Percentiles rank a stretch among this genome's conserved stretches.
Evolutionary conservation across 2,113 vertebrate genomes (phyloP).

Genomic region (Lichenostomus cassidix): DNA sequence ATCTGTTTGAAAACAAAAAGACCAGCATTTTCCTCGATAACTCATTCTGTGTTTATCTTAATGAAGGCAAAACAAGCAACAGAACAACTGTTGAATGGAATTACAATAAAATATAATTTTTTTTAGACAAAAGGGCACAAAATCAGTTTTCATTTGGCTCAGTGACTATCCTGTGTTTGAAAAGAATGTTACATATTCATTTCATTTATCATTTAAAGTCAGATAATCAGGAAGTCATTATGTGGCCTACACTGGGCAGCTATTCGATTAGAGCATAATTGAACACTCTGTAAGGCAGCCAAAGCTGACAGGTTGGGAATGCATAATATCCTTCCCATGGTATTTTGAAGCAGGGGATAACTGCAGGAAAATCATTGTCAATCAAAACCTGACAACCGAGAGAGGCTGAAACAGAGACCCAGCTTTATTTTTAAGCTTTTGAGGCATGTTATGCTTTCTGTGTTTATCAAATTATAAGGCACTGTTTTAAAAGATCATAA

Average conservation of each 20-base stretch:
- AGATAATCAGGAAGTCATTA: constrained; percentile 99
- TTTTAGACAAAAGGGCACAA: constrained; percentile 70
- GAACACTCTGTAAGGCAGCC: constrained; percentile 85
- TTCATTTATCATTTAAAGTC: constrained; percentile 99
- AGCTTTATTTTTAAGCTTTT: neutral
- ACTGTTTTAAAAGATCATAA: neutral
- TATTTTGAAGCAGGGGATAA: constrained; percentile 56
- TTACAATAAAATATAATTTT: constrained; percentile 65
- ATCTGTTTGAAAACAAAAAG: constrained; percentile 69
- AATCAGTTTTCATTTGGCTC: constrained; percentile 76
- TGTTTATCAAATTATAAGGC: neutral
- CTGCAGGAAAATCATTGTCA: constrained; percentile 46
- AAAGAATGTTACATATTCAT: constrained; percentile 91
- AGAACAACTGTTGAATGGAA: constrained; percentile 61
- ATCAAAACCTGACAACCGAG: constrained; percentile 33
- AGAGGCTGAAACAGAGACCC: neutral
- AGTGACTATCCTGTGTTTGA: constrained; percentile 74
- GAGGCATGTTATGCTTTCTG: neutral
- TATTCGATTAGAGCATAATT: constrained; percentile 96
- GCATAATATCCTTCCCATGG: constrained; percentile 67
- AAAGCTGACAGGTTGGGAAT: constrained; percentile 78
- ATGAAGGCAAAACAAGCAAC: constrained; percentile 67
- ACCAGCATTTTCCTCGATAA: constrained; percentile 64
- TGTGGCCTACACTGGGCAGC: constrained; percentile 92
- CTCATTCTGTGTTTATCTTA: constrained; percentile 69